A percentile compares a stretch with the other conserved stretches of the same genome.
phyloP scores from a whole-genome alignment of 2,888 invertebrate genomes.

The Drosophila basisetae region DNA sequence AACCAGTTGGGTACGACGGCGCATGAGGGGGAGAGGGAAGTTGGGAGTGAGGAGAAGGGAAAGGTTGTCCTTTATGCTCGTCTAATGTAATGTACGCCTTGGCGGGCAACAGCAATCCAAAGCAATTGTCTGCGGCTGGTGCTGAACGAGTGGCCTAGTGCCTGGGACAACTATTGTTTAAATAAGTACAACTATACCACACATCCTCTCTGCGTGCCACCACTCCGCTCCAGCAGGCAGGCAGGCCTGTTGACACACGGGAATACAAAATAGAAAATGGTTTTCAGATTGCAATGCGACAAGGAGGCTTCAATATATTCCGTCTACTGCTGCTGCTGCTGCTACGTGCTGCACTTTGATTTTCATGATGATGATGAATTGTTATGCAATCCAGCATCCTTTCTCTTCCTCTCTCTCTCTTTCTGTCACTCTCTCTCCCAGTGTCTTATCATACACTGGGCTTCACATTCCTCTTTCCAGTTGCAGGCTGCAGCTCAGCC shows the following conservation, averaged over 20 bases:
- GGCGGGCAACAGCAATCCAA: constrained; percentile 57
- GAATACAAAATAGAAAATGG: constrained; percentile 67
- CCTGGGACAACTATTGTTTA: constrained; percentile 61
- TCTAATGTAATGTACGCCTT: constrained; percentile 66
- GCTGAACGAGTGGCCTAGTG: constrained; percentile 28
- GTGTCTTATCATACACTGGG: not conserved
- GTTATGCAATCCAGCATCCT: constrained; percentile 41
- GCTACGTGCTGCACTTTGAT: constrained; percentile 53
- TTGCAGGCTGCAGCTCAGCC: constrained; percentile 31
- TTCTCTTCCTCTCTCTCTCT: not conserved
- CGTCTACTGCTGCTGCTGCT: constrained; percentile 26
- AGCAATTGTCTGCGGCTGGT: constrained; percentile 59
- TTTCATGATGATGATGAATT: constrained; percentile 52
- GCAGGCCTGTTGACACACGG: constrained; percentile 40
- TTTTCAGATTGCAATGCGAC: constrained; percentile 52
- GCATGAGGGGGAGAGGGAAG: not conserved
- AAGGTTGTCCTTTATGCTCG: constrained; percentile 47
- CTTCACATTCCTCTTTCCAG: constrained; percentile 4
- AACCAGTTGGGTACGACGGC: constrained; percentile 25
- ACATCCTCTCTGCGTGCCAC: not conserved
- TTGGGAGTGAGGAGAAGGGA: not conserved
- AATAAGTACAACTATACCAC: constrained; percentile 47
- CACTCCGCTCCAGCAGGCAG: not conserved
- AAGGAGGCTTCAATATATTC: constrained; percentile 53
- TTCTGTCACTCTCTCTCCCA: not conserved